A percentile compares a stretch with the other conserved stretches of the same genome.
Conservation (phyloP, 2,113 vertebrate species). For the Pseudopipra pipra region DNA sequence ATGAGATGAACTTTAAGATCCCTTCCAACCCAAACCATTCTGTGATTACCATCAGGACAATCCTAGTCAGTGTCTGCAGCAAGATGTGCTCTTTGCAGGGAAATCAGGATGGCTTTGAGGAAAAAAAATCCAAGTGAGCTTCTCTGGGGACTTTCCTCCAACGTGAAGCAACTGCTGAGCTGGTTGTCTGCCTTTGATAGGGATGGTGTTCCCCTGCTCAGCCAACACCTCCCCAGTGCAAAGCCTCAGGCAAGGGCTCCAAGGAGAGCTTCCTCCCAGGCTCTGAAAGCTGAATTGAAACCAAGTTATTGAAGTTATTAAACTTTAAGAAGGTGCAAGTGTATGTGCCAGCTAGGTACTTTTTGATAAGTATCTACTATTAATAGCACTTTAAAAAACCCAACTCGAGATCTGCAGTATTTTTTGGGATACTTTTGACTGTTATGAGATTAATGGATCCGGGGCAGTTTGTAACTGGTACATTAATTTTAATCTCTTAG, state of each 20-base stretch:
- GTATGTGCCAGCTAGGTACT: neutral
- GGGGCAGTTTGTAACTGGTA: conserved; percentile 30
- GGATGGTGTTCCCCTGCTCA: accelerated
- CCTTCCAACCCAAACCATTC: neutral
- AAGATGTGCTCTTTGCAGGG: neutral
- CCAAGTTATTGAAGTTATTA: conserved; percentile 19
- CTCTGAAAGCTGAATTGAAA: conserved; percentile 30
- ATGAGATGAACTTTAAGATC: neutral
- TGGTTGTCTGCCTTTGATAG: neutral
- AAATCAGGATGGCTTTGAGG: neutral
- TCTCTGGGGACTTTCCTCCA: neutral
- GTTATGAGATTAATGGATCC: conserved; percentile 47
- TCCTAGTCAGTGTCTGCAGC: accelerated
- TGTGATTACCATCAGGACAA: neutral
- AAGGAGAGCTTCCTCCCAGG: neutral
- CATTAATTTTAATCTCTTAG: conserved; percentile 55
- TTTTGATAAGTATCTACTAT: conserved; percentile 36
- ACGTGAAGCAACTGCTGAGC: neutral
- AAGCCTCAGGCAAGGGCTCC: neutral
- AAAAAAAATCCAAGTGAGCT: neutral
- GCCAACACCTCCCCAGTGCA: neutral
- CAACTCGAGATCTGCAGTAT: neutral
- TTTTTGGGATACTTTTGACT: conserved; percentile 22
- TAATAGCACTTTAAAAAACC: conserved; percentile 23
- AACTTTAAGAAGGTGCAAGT: conserved; percentile 29